Evolutionary conservation across 2,888 invertebrate species (phyloP), one percentile per base, ranked within the genome.

Genomic region (Toxonevra muliebris): DNA sequence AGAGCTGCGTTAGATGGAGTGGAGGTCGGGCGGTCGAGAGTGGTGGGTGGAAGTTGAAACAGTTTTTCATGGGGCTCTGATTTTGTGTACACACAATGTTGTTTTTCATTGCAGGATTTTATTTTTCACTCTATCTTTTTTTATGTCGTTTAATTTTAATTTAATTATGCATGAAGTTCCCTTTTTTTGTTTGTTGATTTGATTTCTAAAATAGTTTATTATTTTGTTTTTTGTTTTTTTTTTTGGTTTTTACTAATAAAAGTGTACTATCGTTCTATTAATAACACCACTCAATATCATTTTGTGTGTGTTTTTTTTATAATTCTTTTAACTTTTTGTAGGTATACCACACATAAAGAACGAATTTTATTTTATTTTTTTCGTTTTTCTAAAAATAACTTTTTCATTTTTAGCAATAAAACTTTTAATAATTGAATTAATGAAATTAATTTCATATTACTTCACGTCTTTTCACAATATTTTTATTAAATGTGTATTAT

Each of bases 51-150:
- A 7, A 41, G 9, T 19, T 55, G 20, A 41, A 17, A 15, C 40
- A 30, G 9, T 61, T 61, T 68, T 61, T 55, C 40, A 42, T 64
- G 62, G 12, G 19, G 40, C 42, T 68, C 42, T 61, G 43, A 61
- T 65, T 68, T 68, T 68, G 61, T 65, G 65, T 65, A 68, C 65
- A 68, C 65, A 60, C 57, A 19, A 15, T 30, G 40, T 9, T 43
- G 19, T 12, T 62, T 67, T 62, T 45, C 59, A 9, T 40, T 43
- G 45, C 61, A 40, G 12, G 59, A 52, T 63, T 55, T 55, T 9
- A 30, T 45, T 30, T 40, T 45, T 15, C 42, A 63, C 40, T 30
- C n/a, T 55, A n/a, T 55, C 13, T 54, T 20, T 55, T 20, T 30
- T 55, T 8, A 55, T 15, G 1, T 55, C 11, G 17, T 64, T 55